Percentiles rank a stretch among this genome's conserved stretches.
phyloP scores from a whole-genome alignment of 2,113 vertebrate species.

The Corythaeola cristata region DNA sequence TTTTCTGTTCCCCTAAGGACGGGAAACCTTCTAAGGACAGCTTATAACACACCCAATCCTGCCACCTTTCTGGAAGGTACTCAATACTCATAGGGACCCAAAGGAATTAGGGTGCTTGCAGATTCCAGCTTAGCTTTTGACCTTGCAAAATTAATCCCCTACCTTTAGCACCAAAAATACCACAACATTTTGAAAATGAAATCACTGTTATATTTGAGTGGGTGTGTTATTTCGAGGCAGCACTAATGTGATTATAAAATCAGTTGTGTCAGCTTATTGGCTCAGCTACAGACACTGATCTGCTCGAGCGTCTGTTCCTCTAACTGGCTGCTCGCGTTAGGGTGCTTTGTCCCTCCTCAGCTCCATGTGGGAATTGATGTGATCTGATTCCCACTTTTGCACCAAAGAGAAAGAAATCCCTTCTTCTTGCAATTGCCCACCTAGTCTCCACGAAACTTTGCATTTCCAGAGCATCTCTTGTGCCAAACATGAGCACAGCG shows the following conservation, averaged over 20 bases:
- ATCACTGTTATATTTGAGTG: conserved; percentile 48
- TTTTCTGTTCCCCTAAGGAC: neutral
- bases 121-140: neutral
- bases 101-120: neutral
- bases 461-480: neutral
- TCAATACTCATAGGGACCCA: neutral
- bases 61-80: conserved; percentile 4
- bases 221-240: conserved; percentile 57
- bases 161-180: conserved; percentile 36
- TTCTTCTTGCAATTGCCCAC: neutral
- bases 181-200: conserved; percentile 45
- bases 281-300: conserved; percentile 49
- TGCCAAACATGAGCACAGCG: neutral
- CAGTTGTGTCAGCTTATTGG: conserved; percentile 65
- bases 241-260: conserved; percentile 65
- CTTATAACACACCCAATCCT: neutral
- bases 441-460: neutral
- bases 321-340: neutral
- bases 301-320: conserved; percentile 44
- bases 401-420: neutral
- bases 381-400: neutral
- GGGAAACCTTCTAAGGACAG: neutral
- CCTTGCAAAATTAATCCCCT: neutral
- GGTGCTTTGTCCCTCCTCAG: conserved; percentile 12
- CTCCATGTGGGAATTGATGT: neutral